These are phyloP conservation scores for Vulpes ferrilata DNA, from an alignment of 2,113 vertebrate genomes.

Conservation along the genomic window DNA sequence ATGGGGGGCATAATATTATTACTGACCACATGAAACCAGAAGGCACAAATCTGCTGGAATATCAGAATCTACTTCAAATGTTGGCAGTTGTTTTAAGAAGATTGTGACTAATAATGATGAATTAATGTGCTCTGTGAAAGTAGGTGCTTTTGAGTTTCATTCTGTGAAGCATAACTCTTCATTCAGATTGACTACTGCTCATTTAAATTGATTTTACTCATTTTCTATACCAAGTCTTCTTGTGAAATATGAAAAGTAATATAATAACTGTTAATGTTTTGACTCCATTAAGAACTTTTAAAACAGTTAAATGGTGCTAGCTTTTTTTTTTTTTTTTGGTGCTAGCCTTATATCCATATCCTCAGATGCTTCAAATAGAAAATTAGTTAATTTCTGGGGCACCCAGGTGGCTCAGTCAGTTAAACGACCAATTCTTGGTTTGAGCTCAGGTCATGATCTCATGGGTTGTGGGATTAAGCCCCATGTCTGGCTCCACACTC, in stretches of 20 bases:
- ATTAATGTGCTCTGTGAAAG: neutral
- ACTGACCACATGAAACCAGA: neutral
- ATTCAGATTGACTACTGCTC: neutral
- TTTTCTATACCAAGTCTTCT: neutral
- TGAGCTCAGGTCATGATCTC: neutral
- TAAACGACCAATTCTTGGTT: neutral
- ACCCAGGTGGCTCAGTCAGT: neutral
- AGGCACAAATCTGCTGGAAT: neutral
- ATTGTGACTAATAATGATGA: neutral
- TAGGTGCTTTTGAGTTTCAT: neutral
- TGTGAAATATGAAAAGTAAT: neutral
- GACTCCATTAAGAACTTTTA: neutral
- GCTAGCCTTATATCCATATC: neutral
- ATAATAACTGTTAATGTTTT: neutral
- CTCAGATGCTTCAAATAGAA: conserved; percentile 9
- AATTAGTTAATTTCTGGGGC: neutral
- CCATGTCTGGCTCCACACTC: neutral
- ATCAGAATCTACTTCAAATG: neutral
- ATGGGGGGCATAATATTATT: no score
- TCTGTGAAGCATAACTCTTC: neutral
- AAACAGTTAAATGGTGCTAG: neutral
- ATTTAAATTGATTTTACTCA: neutral
- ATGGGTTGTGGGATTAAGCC: neutral
- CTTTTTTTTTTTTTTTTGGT: neutral
- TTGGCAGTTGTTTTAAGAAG: neutral